A percentile compares a stretch with the other conserved stretches of the same genome.
phyloP scores from a whole-genome alignment of 2,888 invertebrate genomes.

The Ptychoptera contaminata region DNA sequence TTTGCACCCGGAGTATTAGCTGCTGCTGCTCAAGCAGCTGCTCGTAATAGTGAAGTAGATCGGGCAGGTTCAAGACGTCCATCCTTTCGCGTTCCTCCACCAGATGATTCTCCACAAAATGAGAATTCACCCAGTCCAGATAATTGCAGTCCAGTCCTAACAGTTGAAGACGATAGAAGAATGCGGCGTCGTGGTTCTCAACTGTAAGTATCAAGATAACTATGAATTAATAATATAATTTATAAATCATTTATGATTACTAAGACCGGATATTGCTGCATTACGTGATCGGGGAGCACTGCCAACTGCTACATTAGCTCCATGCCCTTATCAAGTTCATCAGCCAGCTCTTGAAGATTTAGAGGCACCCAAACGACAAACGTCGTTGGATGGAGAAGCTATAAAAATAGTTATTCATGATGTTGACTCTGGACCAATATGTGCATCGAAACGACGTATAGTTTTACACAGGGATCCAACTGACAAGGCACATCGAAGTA shows the following conservation, averaged over 20 bases:
- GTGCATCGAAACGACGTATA: conserved; percentile 55
- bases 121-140: conserved; percentile 39
- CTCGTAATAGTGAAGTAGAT: conserved; percentile 25
- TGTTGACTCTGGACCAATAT: conserved; percentile 57
- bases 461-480: conserved; percentile 59
- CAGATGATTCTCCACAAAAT: conserved; percentile 34
- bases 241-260: conserved; percentile 3
- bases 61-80: conserved; percentile 38
- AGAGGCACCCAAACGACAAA: conserved; percentile 52
- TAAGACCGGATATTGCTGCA: conserved; percentile 60
- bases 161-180: conserved; percentile 55
- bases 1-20: conserved; percentile 47
- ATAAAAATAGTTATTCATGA: conserved; percentile 88
- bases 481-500: conserved; percentile 75
- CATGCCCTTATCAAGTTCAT: conserved; percentile 23
- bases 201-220: conserved; percentile 43
- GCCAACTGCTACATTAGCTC: conserved; percentile 26
- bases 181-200: conserved; percentile 66
- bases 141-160: conserved; percentile 38
- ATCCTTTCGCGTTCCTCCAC: conserved; percentile 41
- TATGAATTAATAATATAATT: neutral
- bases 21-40: conserved; percentile 23
- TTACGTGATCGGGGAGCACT: conserved; percentile 39
- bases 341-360: conserved; percentile 43
- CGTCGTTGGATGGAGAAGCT: conserved; percentile 79